Evolutionary conservation across 2,113 vertebrate genomes (phyloP).

Genomic region (Passerina amoena): DNA sequence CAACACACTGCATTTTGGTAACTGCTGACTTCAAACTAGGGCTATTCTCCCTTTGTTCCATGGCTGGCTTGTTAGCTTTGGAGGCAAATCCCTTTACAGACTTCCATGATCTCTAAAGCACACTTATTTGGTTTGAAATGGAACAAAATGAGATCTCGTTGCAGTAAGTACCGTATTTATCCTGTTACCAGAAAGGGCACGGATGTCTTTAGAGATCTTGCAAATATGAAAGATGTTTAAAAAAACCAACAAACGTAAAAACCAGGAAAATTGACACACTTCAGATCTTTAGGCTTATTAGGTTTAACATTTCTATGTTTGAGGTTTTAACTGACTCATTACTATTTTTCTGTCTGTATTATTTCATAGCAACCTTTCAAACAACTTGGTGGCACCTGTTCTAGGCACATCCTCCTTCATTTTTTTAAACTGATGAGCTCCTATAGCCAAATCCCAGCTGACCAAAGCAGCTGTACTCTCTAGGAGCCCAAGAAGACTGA

Average conservation of each 20-base stretch:
- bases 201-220: conserved; percentile 9
- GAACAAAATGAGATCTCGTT: conserved; percentile 17
- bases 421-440: not conserved
- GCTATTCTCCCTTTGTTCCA: not conserved
- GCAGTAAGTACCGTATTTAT: not conserved
- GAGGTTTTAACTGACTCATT: not conserved
- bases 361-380: not conserved
- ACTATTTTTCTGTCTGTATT: not conserved
- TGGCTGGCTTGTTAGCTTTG: not conserved
- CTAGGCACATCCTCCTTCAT: accelerated
- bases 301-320: not conserved
- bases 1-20: not conserved
- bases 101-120: not conserved
- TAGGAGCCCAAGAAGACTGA: not conserved
- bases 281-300: not conserved
- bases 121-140: not conserved
- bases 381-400: not conserved
- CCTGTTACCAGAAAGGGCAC: not conserved
- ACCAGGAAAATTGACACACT: not conserved
- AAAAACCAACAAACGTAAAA: not conserved
- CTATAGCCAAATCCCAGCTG: not conserved
- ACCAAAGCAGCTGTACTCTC: not conserved
- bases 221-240: not conserved
- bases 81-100: conserved; percentile 11
- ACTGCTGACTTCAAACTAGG: not conserved